Percentiles rank a stretch among this genome's conserved stretches.
Evolutionary conservation across 2,113 vertebrate species (phyloP).

Genomic region (Trogon melanurus): DNA sequence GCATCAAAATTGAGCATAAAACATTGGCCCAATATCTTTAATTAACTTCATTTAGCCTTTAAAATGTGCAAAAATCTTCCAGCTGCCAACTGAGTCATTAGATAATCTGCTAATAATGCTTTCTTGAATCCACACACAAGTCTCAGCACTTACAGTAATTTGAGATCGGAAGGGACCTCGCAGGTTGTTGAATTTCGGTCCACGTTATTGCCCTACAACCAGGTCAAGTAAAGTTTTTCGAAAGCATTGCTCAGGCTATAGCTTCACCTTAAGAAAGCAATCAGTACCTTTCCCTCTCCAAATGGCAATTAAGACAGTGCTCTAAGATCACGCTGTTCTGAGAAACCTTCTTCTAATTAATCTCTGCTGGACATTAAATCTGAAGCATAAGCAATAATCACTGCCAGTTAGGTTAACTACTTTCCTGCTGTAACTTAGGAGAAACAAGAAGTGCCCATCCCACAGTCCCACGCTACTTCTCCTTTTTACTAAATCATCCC

Average conservation of each 20-base stretch:
- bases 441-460: neutral
- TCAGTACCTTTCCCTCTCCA: neutral
- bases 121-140: neutral
- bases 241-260: neutral
- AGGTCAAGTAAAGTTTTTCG: neutral
- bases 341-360: slow-evolving; percentile 34
- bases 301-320: neutral
- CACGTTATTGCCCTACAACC: neutral
- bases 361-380: slow-evolving; percentile 14
- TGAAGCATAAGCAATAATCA: slow-evolving; percentile 28
- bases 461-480: neutral
- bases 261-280: neutral
- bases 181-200: neutral
- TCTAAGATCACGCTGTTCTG: neutral
- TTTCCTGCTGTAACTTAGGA: neutral
- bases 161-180: neutral
- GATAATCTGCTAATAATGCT: neutral
- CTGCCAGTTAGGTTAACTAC: slow-evolving; percentile 5
- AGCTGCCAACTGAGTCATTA: neutral
- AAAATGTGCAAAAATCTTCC: neutral
- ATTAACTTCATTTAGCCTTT: neutral
- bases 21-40: neutral
- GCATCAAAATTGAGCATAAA: neutral
- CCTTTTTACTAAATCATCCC: neutral
- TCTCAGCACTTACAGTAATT: neutral